These are phyloP conservation scores for Cygnus atratus DNA, from an alignment of 2,113 vertebrate genomes.

Conservation along the genomic window DNA sequence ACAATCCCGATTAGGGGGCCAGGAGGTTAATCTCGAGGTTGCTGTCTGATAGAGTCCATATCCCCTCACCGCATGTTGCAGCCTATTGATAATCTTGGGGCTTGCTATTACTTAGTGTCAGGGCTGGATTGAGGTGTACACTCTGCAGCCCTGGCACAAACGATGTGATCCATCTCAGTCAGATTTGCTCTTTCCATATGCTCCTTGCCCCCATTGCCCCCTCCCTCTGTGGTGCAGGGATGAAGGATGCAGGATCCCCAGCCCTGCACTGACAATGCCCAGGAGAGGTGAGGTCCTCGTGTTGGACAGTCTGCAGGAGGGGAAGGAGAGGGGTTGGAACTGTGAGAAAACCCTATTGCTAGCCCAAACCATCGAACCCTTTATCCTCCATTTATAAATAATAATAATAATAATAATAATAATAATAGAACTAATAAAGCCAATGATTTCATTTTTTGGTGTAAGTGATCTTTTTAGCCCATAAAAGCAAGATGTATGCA, in stretches of 20 bases:
- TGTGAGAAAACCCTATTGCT: background rate
- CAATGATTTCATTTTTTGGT: background rate
- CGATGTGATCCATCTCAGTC: slow-evolving; percentile 4
- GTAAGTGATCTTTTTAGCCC: background rate
- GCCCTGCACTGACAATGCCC: background rate
- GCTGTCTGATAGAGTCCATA: slow-evolving; percentile 43
- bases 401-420: background rate
- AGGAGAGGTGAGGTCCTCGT: background rate
- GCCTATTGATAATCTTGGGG: slow-evolving; percentile 1
- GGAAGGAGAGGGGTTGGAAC: background rate
- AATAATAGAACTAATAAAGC: background rate
- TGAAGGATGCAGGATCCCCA: slow-evolving; percentile 19
- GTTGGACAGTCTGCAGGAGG: background rate
- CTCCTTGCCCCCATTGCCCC: background rate
- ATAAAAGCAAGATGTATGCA: background rate
- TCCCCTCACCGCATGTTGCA: background rate
- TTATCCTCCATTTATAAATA: slow-evolving; percentile 1
- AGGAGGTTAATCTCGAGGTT: slow-evolving; percentile 9
- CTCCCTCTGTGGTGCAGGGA: background rate
- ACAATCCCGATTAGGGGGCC: background rate
- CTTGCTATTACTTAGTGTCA: background rate
- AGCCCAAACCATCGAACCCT: background rate
- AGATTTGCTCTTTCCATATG: background rate
- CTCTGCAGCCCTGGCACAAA: background rate
- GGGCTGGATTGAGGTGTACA: background rate